Evolutionary conservation across 2,888 invertebrate species (phyloP).

Genomic region (Ashinkailepas kermadecensis): DNA sequence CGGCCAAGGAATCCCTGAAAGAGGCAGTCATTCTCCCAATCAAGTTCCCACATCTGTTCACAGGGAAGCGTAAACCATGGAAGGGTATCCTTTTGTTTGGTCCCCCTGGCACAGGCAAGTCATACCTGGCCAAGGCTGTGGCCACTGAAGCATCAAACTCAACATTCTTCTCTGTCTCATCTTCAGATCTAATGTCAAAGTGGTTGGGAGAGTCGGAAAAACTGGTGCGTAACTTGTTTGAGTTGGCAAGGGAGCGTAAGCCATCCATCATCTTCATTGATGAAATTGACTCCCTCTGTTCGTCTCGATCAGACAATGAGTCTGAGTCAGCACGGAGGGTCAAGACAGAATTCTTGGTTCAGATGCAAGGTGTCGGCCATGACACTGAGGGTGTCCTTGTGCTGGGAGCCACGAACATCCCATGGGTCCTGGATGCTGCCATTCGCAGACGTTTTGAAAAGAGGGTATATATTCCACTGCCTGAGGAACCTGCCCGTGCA

Average conservation of each 20-base stretch:
- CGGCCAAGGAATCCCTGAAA: conserved; percentile 94
- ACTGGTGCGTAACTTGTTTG: conserved; percentile 82
- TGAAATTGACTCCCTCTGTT: conserved; percentile 95
- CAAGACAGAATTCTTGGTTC: conserved; percentile 97
- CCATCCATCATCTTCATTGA: conserved; percentile 99
- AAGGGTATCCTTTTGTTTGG: conserved; percentile 96
- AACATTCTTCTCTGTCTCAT: conserved; percentile 97
- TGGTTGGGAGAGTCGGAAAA: conserved; percentile 99
- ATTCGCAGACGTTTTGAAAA: conserved; percentile 97
- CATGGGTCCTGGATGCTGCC: conserved; percentile 91
- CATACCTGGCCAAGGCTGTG: conserved; percentile 96
- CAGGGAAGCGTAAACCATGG: conserved; percentile 97
- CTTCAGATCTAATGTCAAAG: conserved; percentile 96
- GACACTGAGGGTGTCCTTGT: conserved; percentile 92
- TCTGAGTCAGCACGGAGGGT: conserved; percentile 96
- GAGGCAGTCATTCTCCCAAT: conserved; percentile 99
- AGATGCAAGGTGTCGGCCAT: conserved; percentile 98
- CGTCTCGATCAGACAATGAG: conserved; percentile 95
- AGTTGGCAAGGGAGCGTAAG: conserved; percentile 85
- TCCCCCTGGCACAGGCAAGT: conserved; percentile 99
- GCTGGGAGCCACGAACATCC: conserved; percentile 96
- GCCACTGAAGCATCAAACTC: conserved; percentile 99
- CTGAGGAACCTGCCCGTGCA: conserved; percentile 84
- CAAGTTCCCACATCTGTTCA: conserved; percentile 96
- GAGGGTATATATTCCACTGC: conserved; percentile 95